A percentile compares a stretch with the other conserved stretches of the same genome.
These are phyloP conservation scores for Hyposoter dolosus DNA, from an alignment of 2,888 invertebrate genomes.

Conservation along the genomic window DNA sequence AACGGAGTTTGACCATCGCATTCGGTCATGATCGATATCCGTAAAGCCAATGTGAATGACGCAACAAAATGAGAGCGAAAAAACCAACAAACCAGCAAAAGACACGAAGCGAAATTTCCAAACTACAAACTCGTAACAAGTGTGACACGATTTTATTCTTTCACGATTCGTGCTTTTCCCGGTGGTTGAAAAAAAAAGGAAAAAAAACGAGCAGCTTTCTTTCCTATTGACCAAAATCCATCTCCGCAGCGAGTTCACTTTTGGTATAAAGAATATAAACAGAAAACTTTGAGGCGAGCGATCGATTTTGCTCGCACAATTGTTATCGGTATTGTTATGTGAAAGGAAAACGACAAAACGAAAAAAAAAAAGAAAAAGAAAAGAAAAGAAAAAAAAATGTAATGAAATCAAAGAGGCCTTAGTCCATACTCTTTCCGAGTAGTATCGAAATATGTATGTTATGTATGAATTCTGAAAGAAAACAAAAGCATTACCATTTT, in stretches of 20 bases:
- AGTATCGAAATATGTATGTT: constrained; percentile 60
- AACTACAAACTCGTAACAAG: background rate
- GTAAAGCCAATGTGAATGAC: constrained; percentile 64
- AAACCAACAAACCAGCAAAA: background rate
- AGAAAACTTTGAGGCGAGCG: constrained; percentile 38
- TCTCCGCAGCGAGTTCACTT: constrained; percentile 25
- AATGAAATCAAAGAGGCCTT: constrained; percentile 70
- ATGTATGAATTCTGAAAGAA: constrained; percentile 44
- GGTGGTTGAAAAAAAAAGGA: constrained; percentile 2
- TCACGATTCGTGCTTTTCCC: constrained; percentile 5
- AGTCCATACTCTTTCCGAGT: constrained; percentile 69
- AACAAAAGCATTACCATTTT: constrained; percentile 9
- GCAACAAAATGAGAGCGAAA: constrained; percentile 57
- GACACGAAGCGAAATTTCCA: background rate
- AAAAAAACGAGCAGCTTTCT: constrained; percentile 41
- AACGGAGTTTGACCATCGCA: constrained; percentile 82
- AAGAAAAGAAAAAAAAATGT: constrained; percentile 41
- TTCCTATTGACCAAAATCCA: constrained; percentile 52
- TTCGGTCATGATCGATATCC: constrained; percentile 47
- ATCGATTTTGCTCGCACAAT: constrained; percentile 49
- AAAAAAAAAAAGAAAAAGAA: constrained; percentile 6
- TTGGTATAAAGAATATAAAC: constrained; percentile 14
- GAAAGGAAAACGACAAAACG: constrained; percentile 31
- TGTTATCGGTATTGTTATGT: constrained; percentile 66
- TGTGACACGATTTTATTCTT: background rate